Evolutionary conservation across 2,888 invertebrate genomes (phyloP).

Genomic region (Deroplatys truncata): DNA sequence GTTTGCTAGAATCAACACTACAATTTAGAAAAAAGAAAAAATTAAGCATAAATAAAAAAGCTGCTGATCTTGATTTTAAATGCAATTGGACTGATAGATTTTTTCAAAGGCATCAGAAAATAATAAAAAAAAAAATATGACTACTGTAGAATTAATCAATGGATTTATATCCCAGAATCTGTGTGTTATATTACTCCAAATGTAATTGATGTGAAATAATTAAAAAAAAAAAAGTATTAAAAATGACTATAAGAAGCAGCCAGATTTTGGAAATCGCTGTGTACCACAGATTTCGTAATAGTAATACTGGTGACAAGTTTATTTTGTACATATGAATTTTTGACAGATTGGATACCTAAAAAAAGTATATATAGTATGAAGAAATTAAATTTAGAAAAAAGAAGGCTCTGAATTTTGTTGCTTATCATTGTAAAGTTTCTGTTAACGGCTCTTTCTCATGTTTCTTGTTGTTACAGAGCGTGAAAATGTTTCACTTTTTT

Average conservation of each 20-base stretch:
- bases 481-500: neutral
- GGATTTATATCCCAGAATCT: neutral
- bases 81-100: neutral
- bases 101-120: neutral
- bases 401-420: neutral
- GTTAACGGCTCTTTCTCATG: neutral
- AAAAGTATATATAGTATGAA: neutral
- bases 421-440: neutral
- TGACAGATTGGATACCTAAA: neutral
- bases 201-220: neutral
- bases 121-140: neutral
- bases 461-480: neutral
- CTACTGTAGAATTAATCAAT: neutral
- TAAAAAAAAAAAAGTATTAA: neutral
- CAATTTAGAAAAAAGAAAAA: neutral
- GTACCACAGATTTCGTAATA: neutral
- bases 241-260: neutral
- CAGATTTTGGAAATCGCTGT: neutral
- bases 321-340: slow-evolving; percentile 1
- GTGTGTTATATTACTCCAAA: neutral
- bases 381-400: neutral
- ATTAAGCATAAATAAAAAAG: neutral
- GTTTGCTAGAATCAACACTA: neutral
- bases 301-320: neutral
- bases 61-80: neutral